Percentiles rank a stretch among this genome's conserved stretches.
Conservation (phyloP, 2,888 invertebrate species). For the Acholoe squamosa region DNA sequence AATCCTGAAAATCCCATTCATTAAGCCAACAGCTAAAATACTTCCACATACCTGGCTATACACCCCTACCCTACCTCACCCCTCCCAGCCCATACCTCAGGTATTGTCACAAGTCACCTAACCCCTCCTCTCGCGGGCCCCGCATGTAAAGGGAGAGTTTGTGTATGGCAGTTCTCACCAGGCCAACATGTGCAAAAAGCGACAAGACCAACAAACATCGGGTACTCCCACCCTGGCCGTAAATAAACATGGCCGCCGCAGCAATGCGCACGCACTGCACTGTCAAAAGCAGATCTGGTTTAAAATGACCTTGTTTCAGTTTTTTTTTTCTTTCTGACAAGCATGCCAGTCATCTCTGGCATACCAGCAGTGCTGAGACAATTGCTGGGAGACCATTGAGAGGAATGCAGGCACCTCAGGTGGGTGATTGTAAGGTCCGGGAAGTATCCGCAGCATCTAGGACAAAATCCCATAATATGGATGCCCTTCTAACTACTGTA, state of each 20-base stretch:
- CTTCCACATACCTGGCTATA: background rate
- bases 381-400: too few species aligned
- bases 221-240: background rate
- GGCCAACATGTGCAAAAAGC: constrained; percentile 45
- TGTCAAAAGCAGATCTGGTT: constrained; percentile 11
- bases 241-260: background rate
- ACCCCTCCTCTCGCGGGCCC: background rate
- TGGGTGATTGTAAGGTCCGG: too few species aligned
- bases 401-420: background rate
- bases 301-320: background rate
- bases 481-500: too few species aligned
- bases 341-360: background rate
- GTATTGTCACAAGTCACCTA: background rate
- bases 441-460: too few species aligned
- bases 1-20: too few species aligned
- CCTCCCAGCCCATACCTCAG: background rate
- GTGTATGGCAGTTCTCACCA: constrained; percentile 18
- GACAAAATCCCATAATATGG: too few species aligned
- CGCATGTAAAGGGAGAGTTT: constrained; percentile 44
- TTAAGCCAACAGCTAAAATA: background rate
- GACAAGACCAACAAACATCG: constrained; percentile 18
- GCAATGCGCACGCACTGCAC: background rate
- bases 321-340: background rate
- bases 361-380: too few species aligned
- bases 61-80: too few species aligned